These are phyloP conservation scores for Brachymystax lenok DNA, from an alignment of 2,797 vertebrate genomes.

Conservation along the genomic window DNA sequence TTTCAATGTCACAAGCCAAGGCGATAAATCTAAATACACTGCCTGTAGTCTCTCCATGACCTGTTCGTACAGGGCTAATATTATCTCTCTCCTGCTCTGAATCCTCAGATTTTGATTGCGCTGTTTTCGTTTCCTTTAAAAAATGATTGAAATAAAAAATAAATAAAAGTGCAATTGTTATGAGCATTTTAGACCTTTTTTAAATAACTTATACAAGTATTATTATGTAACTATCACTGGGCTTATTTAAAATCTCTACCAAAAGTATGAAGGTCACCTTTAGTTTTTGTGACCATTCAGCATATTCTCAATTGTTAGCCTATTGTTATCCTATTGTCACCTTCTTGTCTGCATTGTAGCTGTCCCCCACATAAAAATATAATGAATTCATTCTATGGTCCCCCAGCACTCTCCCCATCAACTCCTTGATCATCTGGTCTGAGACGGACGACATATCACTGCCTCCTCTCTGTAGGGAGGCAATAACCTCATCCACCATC, in stretches of 20 bases:
- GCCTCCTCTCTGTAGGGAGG: constrained; percentile 65
- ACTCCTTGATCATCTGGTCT: constrained; percentile 68
- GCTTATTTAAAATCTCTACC: too few relatives aligned
- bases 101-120: background rate
- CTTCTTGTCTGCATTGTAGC: constrained; percentile 55
- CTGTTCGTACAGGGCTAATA: background rate
- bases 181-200: too few relatives aligned
- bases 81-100: background rate
- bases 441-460: constrained; percentile 38
- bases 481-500: constrained; percentile 73
- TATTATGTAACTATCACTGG: too few relatives aligned
- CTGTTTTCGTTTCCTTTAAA: background rate
- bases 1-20: background rate
- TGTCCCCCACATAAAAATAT: constrained; percentile 27
- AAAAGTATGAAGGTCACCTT: constrained; percentile 1
- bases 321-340: constrained; percentile 33
- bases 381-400: too few relatives aligned
- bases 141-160: background rate
- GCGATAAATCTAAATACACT: background rate
- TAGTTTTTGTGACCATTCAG: background rate
- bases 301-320: background rate
- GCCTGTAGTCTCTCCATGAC: background rate
- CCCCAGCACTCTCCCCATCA: constrained; percentile 71
- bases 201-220: too few relatives aligned
- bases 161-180: too few relatives aligned